phyloP scores from a whole-genome alignment of 2,113 vertebrate genomes.

The Indicator indicator region DNA sequence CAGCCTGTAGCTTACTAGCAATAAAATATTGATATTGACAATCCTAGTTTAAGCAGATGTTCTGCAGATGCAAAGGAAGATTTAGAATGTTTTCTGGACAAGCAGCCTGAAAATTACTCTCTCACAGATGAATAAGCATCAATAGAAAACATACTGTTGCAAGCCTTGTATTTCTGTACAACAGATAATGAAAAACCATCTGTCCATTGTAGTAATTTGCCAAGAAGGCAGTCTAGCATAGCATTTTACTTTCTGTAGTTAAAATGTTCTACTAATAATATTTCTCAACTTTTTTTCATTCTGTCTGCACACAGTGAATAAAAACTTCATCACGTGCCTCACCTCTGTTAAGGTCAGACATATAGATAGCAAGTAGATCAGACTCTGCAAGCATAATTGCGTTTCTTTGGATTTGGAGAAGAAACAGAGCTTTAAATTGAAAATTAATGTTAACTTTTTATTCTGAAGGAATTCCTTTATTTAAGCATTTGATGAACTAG shows the following conservation, averaged over 20 bases:
- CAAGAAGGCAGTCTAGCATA: conserved; percentile 37
- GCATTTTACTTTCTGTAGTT: conserved; percentile 41
- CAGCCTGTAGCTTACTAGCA: conserved; percentile 30
- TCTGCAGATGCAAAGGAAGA: conserved; percentile 71
- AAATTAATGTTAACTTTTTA: background rate
- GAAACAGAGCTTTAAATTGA: background rate
- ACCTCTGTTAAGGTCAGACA: background rate
- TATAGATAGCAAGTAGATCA: background rate
- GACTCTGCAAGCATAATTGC: background rate
- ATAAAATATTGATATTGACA: conserved; percentile 61
- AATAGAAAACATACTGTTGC: conserved; percentile 25
- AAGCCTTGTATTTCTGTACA: conserved; percentile 47
- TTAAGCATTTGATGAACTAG: background rate
- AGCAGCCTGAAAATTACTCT: conserved; percentile 70
- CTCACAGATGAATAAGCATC: conserved; percentile 66
- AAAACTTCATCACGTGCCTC: background rate
- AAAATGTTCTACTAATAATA: conserved; percentile 8
- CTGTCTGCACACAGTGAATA: background rate
- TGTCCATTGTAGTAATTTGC: conserved; percentile 60
- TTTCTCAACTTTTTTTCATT: conserved; percentile 1
- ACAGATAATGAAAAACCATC: conserved; percentile 75
- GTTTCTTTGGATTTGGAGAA: background rate
- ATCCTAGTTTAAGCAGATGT: conserved; percentile 70
- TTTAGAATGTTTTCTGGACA: conserved; percentile 66
- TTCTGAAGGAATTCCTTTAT: background rate